Evolutionary conservation across 2,888 invertebrate genomes (phyloP), one percentile per base, ranked within the genome.

Genomic region (Augochlorella aurata): DNA sequence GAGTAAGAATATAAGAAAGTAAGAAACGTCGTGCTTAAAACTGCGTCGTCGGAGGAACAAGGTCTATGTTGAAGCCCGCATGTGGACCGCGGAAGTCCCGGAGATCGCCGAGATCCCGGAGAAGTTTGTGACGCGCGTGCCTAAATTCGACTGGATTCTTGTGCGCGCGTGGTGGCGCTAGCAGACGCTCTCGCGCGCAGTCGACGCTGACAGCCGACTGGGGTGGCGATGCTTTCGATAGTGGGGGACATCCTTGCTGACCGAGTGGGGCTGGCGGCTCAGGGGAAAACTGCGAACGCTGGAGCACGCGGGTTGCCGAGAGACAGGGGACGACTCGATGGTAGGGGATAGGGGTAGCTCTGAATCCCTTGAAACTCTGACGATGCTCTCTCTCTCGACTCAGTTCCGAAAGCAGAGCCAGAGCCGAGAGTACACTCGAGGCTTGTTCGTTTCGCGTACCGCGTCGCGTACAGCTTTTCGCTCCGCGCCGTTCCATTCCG

Each of bases 371-470:
- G 83, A 86, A 89, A 87, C 83, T 89, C 86, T 81, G 81, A 76
- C 83, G 85, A 83, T 81, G 79, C 82, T 85, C 88, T 87, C 87
- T 88, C 88, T 85, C 88, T 82, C 79, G 84, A 84, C 81, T 91
- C 91, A 91, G 91, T 91, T 87, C 82, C 88, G 90, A 90, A 88
- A 89, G 89, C 90, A 88, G 89, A 89, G 87, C 84, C 90, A 82
- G 87, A 87, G 88, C 77, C 85, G 86, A 83, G 79, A 86, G 88
- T 76, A 81, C 88, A 85, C 81, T 84, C 83, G 81, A 81, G 73
- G 83, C 83, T 80, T 85, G 82, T 81, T 79, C 77, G 82, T 82
- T 73, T 74, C 81, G 71, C 78, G 79, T 77, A 67, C 77, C 81
- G 82, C 79, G 84, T 63, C 81, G 82, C 77, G 85, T 79, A 77